Percentiles rank a stretch among this genome's conserved stretches.
Evolutionary conservation across 1,140 invertebrate species (phyloP).

Genomic region (Chelonus insularis): DNA sequence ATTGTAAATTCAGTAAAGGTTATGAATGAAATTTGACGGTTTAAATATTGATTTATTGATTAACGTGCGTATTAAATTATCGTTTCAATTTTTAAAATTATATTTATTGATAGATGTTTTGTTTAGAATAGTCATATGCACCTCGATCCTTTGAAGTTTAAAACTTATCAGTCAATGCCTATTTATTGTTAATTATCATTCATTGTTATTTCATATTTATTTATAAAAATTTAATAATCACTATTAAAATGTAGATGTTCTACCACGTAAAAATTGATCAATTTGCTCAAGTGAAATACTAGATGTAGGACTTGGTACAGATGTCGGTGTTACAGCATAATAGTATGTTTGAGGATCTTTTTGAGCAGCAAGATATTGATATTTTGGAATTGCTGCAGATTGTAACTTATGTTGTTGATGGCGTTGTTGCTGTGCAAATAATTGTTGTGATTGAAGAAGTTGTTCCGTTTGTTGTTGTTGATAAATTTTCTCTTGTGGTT

Average conservation of each 20-base stretch:
- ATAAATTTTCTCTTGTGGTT: constrained; percentile 69
- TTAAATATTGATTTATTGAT: no score
- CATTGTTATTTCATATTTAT: background rate
- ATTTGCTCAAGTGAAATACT: constrained; percentile 68
- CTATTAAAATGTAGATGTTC: constrained; percentile 68
- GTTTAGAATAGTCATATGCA: no score
- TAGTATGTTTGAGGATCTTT: constrained; percentile 65
- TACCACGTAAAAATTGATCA: constrained; percentile 77
- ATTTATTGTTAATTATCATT: no score
- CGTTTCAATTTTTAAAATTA: no score
- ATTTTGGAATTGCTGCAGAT: constrained; percentile 57
- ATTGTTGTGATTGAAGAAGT: constrained; percentile 72
- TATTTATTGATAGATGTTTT: no score
- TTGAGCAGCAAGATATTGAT: constrained; percentile 52
- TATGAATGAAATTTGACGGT: no score
- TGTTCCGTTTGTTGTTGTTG: constrained; percentile 71
- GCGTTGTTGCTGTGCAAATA: constrained; percentile 73
- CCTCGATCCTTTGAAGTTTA: no score
- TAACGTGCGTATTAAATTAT: no score
- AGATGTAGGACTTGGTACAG: constrained; percentile 43
- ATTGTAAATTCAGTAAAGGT: no score
- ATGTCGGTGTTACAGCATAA: constrained; percentile 59
- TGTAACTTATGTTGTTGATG: no score
- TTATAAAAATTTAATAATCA: background rate
- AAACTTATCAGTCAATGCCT: no score